Evolutionary conservation across 2,797 vertebrate species (phyloP).

Genomic region (Melanotaenia trifasciata): DNA sequence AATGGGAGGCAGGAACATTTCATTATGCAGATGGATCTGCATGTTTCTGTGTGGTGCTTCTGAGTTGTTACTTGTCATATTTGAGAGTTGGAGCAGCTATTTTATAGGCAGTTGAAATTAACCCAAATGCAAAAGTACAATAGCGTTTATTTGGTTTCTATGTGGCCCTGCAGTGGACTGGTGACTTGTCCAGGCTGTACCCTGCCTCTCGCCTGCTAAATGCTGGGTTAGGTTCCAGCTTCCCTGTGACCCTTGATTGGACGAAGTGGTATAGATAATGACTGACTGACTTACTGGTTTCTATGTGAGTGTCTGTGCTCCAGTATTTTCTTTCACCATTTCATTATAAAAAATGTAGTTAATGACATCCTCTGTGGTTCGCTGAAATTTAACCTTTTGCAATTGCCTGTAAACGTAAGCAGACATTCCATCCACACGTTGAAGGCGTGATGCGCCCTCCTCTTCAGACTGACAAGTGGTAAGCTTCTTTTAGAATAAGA

Average conservation of each 20-base stretch:
- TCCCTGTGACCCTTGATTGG: no score
- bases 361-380: slow-evolving; percentile 4
- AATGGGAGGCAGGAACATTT: neutral
- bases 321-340: neutral
- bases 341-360: no score
- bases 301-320: no score
- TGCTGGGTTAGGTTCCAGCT: no score
- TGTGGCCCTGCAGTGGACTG: no score
- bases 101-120: neutral
- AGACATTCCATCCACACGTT: slow-evolving; percentile 36
- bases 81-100: neutral
- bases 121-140: neutral
- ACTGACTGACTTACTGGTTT: no score
- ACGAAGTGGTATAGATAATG: no score
- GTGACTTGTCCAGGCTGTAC: no score
- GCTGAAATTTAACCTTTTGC: slow-evolving; percentile 1
- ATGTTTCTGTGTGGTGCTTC: neutral
- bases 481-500: slow-evolving; percentile 74
- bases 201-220: no score
- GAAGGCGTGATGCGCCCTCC: slow-evolving; percentile 60
- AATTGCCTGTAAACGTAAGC: slow-evolving; percentile 19
- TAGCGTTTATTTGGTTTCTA: neutral
- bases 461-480: slow-evolving; percentile 71
- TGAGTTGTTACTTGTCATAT: no score
- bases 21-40: neutral